Evolutionary conservation across 1,140 invertebrate genomes (phyloP), one percentile per base, ranked within the genome.

Genomic region (Rhopalosiphum padi): DNA sequence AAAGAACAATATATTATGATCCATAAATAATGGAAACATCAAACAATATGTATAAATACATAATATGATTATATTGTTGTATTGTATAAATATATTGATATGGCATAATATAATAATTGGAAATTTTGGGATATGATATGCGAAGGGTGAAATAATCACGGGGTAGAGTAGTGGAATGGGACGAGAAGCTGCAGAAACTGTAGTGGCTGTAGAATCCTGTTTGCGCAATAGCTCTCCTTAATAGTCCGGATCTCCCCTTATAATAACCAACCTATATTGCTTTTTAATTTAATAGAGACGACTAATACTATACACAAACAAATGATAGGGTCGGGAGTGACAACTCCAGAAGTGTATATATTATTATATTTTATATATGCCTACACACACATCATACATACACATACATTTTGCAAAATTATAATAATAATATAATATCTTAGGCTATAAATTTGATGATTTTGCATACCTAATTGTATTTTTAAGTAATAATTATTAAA

Each of bases 301-400:
- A 77, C 60, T 77, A 77, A 77, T 77, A n/a, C 30, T 77, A n/a
- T 77, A 77, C 60, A 77, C 60, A 77, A 77, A 77, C 60, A 77
- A 77, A 77, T n/a, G 15, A 77, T 77, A 77, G 60, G 60, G 60
- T 77, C 30, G 30, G 30, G n/a, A 77, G 60, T 77, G 60, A 77
- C 60, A 77, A 35, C 60, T 77, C 60, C 60, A 77, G n/a, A 77
- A n/a, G 60, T 68, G 60, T n/a, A 18, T n/a, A 77, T 30, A 51
- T 51, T 51, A 18, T 18, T 51, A 25, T 68, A n/a, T 15, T 46
- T 46, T 11, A 11, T 46, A 46, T n/a, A 68, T 30, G 11, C 60
- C 2, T 30, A 9, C 25, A n/a, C 60, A n/a, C 30, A n/a, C 30
- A 5, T 9, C 25, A 60, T 2, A 60, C 25, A 30, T 9, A 60